Conservation (phyloP, 2,888 invertebrate genomes). For the Thereva unica region DNA sequence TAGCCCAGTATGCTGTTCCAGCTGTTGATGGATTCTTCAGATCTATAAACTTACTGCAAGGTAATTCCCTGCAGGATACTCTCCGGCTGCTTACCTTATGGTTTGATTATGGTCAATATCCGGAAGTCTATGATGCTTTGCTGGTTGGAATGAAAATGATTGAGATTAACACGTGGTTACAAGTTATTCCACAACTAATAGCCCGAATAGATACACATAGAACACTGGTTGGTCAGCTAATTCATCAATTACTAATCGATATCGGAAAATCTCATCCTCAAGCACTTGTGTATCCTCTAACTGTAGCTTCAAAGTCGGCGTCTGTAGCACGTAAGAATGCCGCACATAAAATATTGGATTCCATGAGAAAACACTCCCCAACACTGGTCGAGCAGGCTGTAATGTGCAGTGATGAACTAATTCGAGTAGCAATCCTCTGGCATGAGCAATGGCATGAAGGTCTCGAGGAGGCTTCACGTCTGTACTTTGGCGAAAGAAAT, state of each 20-base stretch:
- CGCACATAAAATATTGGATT: constrained; percentile 91
- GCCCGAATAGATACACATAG: constrained; percentile 95
- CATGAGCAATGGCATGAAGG: constrained; percentile 99
- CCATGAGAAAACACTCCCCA: constrained; percentile 93
- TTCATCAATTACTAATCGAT: constrained; percentile 91
- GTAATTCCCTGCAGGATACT: constrained; percentile 95
- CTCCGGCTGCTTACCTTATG: constrained; percentile 92
- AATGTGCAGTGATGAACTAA: constrained; percentile 95
- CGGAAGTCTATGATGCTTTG: constrained; percentile 91
- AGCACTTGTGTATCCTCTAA: constrained; percentile 95
- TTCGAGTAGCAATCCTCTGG: constrained; percentile 98
- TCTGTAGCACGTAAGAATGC: constrained; percentile 83
- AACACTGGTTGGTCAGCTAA: constrained; percentile 83
- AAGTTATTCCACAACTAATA: constrained; percentile 98
- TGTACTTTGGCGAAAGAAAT: constrained; percentile 96
- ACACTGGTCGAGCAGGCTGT: constrained; percentile 93
- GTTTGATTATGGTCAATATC: constrained; percentile 97
- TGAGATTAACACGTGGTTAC: constrained; percentile 98
- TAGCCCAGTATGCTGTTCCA: constrained; percentile 81
- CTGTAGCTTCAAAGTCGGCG: constrained; percentile 95
- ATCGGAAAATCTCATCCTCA: constrained; percentile 98
- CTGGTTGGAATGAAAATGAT: constrained; percentile 90
- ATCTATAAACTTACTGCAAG: constrained; percentile 89
- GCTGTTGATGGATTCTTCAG: constrained; percentile 96
- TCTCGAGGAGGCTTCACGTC: constrained; percentile 86